Base-by-base conservation (phyloP, 2,888 invertebrate species). In the Galerucella calmariensis region DNA sequence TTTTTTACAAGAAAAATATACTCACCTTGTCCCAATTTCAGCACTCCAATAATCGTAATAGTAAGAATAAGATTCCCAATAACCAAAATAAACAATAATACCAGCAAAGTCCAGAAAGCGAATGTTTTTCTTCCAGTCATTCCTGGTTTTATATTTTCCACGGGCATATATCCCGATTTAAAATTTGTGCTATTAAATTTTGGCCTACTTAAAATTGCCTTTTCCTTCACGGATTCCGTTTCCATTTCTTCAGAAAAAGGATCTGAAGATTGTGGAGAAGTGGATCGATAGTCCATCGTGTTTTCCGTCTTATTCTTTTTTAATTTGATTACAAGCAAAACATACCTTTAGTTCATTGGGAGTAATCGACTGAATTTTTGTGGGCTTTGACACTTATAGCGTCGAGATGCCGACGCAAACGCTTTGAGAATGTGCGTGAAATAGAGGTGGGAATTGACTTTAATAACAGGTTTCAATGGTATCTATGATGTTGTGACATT, bases 41-140 rank as follows among this genome's bases (percentile, higher is more conserved):
- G 86, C 0, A 96, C 95, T 9, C 94, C 93, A 73, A 96, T 90
- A 69, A 97, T 94, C 0, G 94, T 93, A 58, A 95, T 90, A 0
- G 95, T 96, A 2, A 96, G 87, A 56, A 95, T 88, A 68, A 96
- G 89, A 88, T 96, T 96, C 12, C 94, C 95, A 59, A 95, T 89
- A 0, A 94, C 94, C 24, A 96, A 86, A 9, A 94, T 87, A 71
- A 94, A 90, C 9, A 95, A 86, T 53, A 94, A 87, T 63, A 90
- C 89, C 48, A 95, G 92, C 12, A 95, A 88, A 0, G 92, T 93
- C 96, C 96, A 96, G 83, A 96, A 93, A 0, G 92, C 92, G 81
- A 94, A 92, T 0, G 93, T 92, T 85, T 91, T 91, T 48, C 91
- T 85, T 12, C 91, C 91, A 79, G 86, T 82, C 24, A 86, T 80